These are phyloP conservation scores for Cervus canadensis DNA, from an alignment of 2,113 vertebrate genomes.

Conservation along the genomic window DNA sequence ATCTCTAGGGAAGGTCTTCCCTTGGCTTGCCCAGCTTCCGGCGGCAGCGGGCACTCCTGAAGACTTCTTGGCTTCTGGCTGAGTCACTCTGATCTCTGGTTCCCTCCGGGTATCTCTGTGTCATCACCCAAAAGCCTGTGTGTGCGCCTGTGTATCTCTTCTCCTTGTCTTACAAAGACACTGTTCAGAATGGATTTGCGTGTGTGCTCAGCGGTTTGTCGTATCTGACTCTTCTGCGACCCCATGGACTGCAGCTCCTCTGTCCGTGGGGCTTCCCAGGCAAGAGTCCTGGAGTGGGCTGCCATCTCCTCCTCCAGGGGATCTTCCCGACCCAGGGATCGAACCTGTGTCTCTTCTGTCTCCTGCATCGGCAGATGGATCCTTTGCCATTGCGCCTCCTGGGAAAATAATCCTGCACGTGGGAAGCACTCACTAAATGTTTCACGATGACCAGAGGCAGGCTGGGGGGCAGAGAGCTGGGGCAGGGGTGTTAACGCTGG, in stretches of 20 bases:
- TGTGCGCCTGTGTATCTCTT: fast-evolving
- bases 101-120: neutral
- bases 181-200: fast-evolving
- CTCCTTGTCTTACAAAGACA: neutral
- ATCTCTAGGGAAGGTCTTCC: neutral
- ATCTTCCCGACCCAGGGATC: neutral
- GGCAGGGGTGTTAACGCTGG: too few relatives aligned
- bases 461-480: neutral
- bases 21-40: neutral
- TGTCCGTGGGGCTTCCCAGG: neutral
- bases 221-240: neutral
- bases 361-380: neutral
- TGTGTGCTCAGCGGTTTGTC: neutral
- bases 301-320: neutral
- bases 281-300: neutral
- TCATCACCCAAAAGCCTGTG: fast-evolving
- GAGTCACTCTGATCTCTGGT: neutral
- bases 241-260: neutral
- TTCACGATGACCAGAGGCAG: neutral
- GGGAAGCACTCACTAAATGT: neutral
- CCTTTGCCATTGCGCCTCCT: neutral
- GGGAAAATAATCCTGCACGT: neutral
- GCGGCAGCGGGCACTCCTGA: neutral
- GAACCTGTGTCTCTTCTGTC: neutral
- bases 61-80: neutral